These are phyloP conservation scores for Lasioglossum pauxillum DNA, from an alignment of 2,888 invertebrate genomes.

Conservation along the genomic window DNA sequence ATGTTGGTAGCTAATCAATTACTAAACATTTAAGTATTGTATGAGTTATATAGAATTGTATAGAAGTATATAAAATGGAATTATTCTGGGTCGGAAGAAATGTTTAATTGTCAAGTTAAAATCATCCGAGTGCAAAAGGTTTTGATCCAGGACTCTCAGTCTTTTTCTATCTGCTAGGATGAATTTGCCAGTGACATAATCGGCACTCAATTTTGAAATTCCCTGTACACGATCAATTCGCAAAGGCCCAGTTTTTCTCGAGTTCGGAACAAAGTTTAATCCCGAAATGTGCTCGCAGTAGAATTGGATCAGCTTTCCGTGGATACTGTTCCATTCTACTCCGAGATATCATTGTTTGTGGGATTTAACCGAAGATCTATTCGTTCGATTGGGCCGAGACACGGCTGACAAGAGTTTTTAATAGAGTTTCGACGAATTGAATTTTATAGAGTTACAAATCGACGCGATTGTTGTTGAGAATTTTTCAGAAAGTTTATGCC, in stretches of 20 bases:
- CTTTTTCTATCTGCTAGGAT: not conserved
- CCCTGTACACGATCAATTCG: not conserved
- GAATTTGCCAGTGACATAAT: not conserved
- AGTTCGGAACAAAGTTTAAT: not conserved
- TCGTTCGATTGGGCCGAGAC: slow-evolving; percentile 6
- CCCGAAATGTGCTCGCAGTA: not conserved
- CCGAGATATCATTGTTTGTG: not conserved
- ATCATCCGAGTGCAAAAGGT: too few relatives aligned
- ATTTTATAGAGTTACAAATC: slow-evolving; percentile 34
- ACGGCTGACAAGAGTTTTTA: slow-evolving; percentile 21
- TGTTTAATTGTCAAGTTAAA: too few relatives aligned
- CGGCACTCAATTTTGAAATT: not conserved
- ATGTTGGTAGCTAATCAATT: too few relatives aligned
- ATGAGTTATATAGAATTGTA: too few relatives aligned
- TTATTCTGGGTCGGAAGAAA: too few relatives aligned
- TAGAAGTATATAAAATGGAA: too few relatives aligned
- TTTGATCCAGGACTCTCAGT: not conserved
- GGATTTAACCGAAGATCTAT: not conserved
- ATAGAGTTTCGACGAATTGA: slow-evolving; percentile 23
- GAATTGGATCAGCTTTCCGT: not conserved
- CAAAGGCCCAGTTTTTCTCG: not conserved
- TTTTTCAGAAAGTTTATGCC: slow-evolving; percentile 45
- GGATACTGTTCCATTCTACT: not conserved
- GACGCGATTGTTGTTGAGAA: slow-evolving; percentile 38
- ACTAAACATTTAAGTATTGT: too few relatives aligned